These are phyloP conservation scores for Psix sp. DNA, from an alignment of 1,140 invertebrate genomes.

Conservation along the genomic window DNA sequence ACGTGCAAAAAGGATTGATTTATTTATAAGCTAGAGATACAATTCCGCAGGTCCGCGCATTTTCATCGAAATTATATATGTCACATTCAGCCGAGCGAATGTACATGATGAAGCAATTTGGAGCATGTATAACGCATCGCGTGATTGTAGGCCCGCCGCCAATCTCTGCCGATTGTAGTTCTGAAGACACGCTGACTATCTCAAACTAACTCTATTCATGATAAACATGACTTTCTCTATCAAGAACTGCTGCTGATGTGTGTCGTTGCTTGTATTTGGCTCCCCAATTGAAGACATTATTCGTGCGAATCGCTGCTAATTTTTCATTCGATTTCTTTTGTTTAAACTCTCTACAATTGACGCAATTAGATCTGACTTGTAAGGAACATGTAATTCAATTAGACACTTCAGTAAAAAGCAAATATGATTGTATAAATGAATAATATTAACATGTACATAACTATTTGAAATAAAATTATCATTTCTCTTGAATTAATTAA, in stretches of 20 bases:
- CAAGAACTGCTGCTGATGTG: conserved; percentile 37
- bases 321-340: conserved; percentile 32
- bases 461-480: too few relatives aligned
- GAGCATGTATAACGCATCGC: conserved; percentile 73
- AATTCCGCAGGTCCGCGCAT: conserved; percentile 23
- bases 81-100: conserved; percentile 41
- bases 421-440: too few relatives aligned
- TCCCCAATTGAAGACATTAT: conserved; percentile 42
- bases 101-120: conserved; percentile 57
- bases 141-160: conserved; percentile 75
- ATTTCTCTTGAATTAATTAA: too few relatives aligned
- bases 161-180: conserved; percentile 76
- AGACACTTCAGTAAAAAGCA: too few relatives aligned
- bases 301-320: conserved; percentile 29
- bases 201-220: conserved; percentile 77
- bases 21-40: conserved; percentile 36
- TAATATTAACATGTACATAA: too few relatives aligned
- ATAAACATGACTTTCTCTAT: conserved; percentile 59
- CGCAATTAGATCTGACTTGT: too few relatives aligned
- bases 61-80: conserved; percentile 31
- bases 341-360: conserved; percentile 42
- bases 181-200: conserved; percentile 77
- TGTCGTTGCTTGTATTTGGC: conserved; percentile 33
- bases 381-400: too few relatives aligned
- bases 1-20: too few relatives aligned